phyloP scores from a whole-genome alignment of 2,797 vertebrate genomes.

The Anguilla anguilla region DNA sequence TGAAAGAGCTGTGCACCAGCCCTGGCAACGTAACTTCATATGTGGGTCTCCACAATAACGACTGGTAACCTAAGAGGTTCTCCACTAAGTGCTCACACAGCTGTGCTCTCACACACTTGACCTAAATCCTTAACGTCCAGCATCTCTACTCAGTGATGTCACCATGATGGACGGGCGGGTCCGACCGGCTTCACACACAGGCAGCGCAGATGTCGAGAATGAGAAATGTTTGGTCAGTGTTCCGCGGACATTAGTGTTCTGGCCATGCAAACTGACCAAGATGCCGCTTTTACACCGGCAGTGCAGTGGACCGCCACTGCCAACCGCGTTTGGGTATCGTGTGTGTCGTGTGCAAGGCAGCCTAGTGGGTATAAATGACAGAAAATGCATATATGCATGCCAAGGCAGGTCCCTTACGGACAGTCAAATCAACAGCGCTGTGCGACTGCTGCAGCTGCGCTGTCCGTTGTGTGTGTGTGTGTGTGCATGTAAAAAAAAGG shows the following conservation, averaged over 20 bases:
- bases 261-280: not conserved
- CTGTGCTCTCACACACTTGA: conserved; percentile 42
- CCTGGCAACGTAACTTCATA: conserved; percentile 20
- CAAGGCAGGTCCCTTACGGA: not conserved
- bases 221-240: not conserved
- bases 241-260: not conserved
- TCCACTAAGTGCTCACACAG: conserved; percentile 15
- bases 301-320: not conserved
- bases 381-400: not conserved
- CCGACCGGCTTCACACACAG: not conserved
- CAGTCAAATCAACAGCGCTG: not conserved
- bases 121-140: conserved; percentile 40
- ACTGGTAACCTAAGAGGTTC: conserved; percentile 41
- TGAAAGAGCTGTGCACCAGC: not conserved
- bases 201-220: not conserved
- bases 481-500: too few relatives aligned
- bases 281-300: not conserved
- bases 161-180: not conserved
- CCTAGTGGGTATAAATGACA: not conserved
- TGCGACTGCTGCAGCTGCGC: not conserved
- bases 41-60: conserved; percentile 29
- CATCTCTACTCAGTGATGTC: not conserved
- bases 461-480: not conserved
- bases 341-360: not conserved
- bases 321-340: not conserved